Base-by-base conservation (phyloP, 1,140 invertebrate genomes). In the Drosophila sechellia region DNA sequence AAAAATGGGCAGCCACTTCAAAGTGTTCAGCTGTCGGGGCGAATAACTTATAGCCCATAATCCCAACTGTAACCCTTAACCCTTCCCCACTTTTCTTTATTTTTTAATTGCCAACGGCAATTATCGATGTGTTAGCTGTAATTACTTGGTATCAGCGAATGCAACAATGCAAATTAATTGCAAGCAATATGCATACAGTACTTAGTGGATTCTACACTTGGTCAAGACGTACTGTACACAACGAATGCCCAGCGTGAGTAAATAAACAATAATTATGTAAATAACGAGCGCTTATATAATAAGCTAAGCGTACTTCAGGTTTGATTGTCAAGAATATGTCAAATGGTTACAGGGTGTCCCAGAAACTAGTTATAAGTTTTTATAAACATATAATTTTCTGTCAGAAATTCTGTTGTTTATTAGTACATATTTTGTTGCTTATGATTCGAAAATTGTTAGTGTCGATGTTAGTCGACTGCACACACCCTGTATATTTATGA, bases 251-350 rank as follows among this genome's bases (percentile, higher is more conserved):
- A 74, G 45, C 46, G 43, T 52, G 59, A 57, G 59, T 56, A 56
- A 52, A 65, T 75, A 57, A 52, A 76, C 57, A 75, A 65, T 75
- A 76, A 65, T 57, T 76, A 53, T 65, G 72, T 65, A 75, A 72
- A 60, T 71, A 71, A 35, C 39, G 8, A 60, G 25, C 60, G 48
- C 69, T 72, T 72, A 72, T 56, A 43, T 72, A 46, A 45, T 46
- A 34, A 48, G n/a, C 31, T 31, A 10, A 39, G 13, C 20, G 46
- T 31, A 34, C 37, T 58, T 34, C 54, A 42, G 59, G 25, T 15
- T 50, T 20, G 31, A 55, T 37, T 71, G 45, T 58, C 65, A 58
- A 45, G 31, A 56, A 72, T 59, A 22, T 31, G 25, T 34, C 3
- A 15, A 8, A 4, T 2, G n/a, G 4, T 0, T 11, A 61, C 42